phyloP scores from a whole-genome alignment of 35 echinoderm and acorn worm genomes.

The Eucidaris tribuloides region DNA sequence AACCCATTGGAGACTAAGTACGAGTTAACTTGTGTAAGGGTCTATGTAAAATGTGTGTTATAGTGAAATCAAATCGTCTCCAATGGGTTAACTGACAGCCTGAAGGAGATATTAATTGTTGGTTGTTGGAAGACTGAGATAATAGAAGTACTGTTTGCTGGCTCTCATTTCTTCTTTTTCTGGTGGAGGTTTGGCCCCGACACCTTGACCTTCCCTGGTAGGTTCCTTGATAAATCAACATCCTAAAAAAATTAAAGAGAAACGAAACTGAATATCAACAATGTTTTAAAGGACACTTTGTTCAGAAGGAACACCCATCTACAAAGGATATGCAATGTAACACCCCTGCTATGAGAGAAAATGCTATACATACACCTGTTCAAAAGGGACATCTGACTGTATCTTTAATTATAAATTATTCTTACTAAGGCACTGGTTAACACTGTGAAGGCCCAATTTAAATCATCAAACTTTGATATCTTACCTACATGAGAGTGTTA shows the following conservation, averaged over 20 bases:
- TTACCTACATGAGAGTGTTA: too few species aligned
- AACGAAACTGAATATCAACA: slow-evolving; percentile 7
- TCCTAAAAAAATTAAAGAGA: slow-evolving; percentile 54
- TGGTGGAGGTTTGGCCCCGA: slow-evolving; percentile 88
- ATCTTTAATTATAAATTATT: background rate
- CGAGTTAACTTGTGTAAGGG: too few species aligned
- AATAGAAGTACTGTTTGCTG: too few species aligned
- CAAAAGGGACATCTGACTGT: background rate
- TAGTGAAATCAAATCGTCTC: too few species aligned
- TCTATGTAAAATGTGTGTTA: too few species aligned
- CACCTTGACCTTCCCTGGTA: slow-evolving; percentile 95
- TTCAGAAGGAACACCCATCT: background rate
- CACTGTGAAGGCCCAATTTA: background rate
- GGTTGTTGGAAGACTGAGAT: too few species aligned
- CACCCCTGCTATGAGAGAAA: too few species aligned
- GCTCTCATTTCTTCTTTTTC: background rate
- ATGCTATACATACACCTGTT: background rate
- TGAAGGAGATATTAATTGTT: too few species aligned
- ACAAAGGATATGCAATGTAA: too few species aligned
- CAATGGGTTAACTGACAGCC: too few species aligned
- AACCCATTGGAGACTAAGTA: too few species aligned
- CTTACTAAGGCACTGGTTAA: background rate
- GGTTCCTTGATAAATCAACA: slow-evolving; percentile 90
- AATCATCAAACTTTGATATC: too few species aligned
- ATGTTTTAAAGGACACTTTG: background rate